Base-by-base conservation (phyloP, 2,113 vertebrate species). In the Cyprinodon variegatus region DNA sequence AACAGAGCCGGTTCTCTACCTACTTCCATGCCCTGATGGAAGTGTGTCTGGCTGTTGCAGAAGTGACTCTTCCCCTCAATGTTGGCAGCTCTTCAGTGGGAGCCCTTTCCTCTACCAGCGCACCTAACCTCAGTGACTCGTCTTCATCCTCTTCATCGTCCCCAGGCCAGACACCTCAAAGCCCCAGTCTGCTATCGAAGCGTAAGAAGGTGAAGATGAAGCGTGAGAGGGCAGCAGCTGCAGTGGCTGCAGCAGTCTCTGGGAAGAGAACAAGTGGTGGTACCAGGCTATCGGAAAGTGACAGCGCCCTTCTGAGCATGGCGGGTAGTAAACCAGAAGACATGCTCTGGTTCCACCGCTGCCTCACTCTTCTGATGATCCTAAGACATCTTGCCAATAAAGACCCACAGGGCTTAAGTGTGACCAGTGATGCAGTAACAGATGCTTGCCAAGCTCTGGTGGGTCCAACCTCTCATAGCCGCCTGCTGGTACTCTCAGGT, bases 151-250 rank as follows among this genome's bases (percentile, higher is more conserved):
- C 98, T 0, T 98, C 97, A 0, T 99, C 98, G 0, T 99, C 98
- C 11, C 98, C 98, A 0, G 97, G 97, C 17, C 98, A 99, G 92
- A 99, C 97, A 0, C 98, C 97, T 0, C 98, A 99, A 89, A 99
- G 97, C 89, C 98, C 98, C 0, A 99, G 97, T 83, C 94, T 99
- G 77, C 91, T 99, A 7, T 99, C 97, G 1, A 99, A 99, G 90
- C 95, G 98, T 66, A 99, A 99, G 71, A 99, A 99, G 77, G 98
- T 99, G 38, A 99, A 99, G 91, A 97, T 98, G 95, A 99, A 99
- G 93, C 91, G 97, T 2, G 97, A 99, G n/a, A 96, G 97, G 82
- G 94, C 96, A 0, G 93, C 94, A 0, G 93, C 95, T 0, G 92
- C 94, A 0, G 94, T 94, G 40, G 90, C 88, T 0, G 91, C 88